phyloP scores from a whole-genome alignment of 2,888 invertebrate genomes.

The Lasius platythorax region DNA sequence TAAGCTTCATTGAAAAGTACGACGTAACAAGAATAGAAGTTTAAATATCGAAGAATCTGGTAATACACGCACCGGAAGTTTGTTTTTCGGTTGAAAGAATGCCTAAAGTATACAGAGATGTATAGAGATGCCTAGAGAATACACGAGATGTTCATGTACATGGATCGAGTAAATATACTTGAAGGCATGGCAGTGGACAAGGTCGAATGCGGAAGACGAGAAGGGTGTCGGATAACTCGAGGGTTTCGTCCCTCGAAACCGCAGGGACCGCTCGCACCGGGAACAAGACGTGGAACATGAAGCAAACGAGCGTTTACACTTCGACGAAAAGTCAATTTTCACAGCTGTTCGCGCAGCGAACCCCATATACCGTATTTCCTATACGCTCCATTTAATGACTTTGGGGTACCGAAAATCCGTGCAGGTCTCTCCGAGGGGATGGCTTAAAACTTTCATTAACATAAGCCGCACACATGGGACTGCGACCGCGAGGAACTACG shows the following conservation, averaged over 20 bases:
- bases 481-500: slow-evolving; percentile 4
- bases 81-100: not conserved
- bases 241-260: slow-evolving; percentile 77
- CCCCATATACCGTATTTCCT: slow-evolving; percentile 37
- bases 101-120: not conserved
- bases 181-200: slow-evolving; percentile 40
- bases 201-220: slow-evolving; percentile 60
- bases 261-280: slow-evolving; percentile 60
- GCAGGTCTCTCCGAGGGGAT: not conserved
- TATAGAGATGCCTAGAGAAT: not conserved
- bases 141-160: not conserved
- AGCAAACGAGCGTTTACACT: slow-evolving; percentile 40
- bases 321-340: slow-evolving; percentile 70
- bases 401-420: slow-evolving; percentile 52
- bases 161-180: slow-evolving; percentile 26
- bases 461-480: slow-evolving; percentile 62
- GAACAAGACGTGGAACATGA: slow-evolving; percentile 35
- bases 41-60: not conserved
- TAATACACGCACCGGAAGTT: not conserved
- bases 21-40: not conserved
- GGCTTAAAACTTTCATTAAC: slow-evolving; percentile 58
- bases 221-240: slow-evolving; percentile 81
- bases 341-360: slow-evolving; percentile 69
- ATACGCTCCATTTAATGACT: slow-evolving; percentile 76
- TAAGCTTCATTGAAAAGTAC: not conserved